Percentiles rank a stretch among this genome's conserved stretches.
Evolutionary conservation across 2,888 invertebrate genomes (phyloP).

Genomic region (Ectemnius continuus): DNA sequence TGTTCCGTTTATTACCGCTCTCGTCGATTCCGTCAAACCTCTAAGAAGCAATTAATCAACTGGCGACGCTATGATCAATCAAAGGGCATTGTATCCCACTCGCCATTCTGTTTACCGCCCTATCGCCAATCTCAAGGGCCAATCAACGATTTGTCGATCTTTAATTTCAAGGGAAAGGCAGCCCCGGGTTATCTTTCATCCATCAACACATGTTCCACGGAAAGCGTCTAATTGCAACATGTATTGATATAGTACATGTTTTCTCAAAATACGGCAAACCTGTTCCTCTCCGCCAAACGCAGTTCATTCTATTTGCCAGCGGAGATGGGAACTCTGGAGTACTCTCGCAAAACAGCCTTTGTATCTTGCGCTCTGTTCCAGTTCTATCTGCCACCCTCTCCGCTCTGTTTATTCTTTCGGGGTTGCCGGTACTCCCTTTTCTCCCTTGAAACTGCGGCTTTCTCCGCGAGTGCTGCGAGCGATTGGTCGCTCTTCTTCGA

Average conservation of each 20-base stretch:
- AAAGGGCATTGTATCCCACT: constrained; percentile 5
- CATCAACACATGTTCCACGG: too few relatives aligned
- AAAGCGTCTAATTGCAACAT: too few relatives aligned
- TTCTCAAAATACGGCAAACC: too few relatives aligned
- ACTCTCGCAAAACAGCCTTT: not conserved
- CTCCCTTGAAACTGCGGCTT: constrained; percentile 3
- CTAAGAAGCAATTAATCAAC: constrained; percentile 49
- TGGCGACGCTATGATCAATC: constrained; percentile 38
- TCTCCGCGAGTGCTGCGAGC: not conserved
- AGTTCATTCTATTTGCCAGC: not conserved
- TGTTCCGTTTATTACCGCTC: constrained; percentile 36
- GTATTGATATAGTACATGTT: too few relatives aligned
- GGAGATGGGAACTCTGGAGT: too few relatives aligned
- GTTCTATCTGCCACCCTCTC: constrained; percentile 6
- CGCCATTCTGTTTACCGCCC: constrained; percentile 1
- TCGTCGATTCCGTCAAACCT: constrained; percentile 36
- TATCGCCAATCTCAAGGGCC: too few relatives aligned
- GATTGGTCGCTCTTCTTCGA: not conserved
- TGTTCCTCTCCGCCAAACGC: not conserved
- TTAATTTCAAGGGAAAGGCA: too few relatives aligned
- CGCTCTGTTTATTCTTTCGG: not conserved
- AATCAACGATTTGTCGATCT: too few relatives aligned
- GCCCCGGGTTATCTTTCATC: too few relatives aligned
- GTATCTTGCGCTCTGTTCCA: not conserved
- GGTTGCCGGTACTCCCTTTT: constrained; percentile 2